These are phyloP conservation scores for Poeciliopsis infans DNA, from an alignment of 2,797 vertebrate genomes.

Conservation along the genomic window DNA sequence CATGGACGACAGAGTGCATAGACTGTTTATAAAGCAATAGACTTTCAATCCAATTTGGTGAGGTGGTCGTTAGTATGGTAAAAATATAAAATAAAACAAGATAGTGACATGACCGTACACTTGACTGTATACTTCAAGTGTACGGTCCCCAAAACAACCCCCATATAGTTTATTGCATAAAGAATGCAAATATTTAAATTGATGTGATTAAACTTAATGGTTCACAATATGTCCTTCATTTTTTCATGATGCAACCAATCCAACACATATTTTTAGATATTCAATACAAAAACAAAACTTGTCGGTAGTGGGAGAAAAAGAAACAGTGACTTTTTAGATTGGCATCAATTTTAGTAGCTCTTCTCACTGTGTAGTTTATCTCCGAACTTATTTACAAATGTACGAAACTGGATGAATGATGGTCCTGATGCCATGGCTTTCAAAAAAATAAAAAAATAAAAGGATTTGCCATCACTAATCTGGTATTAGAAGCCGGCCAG, in stretches of 20 bases:
- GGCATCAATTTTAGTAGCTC: neutral
- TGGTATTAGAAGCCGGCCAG: slow-evolving; percentile 73
- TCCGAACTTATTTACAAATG: neutral
- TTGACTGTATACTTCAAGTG: neutral
- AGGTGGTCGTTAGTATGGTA: neutral
- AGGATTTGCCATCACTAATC: slow-evolving; percentile 77
- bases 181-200: neutral
- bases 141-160: neutral
- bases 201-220: neutral
- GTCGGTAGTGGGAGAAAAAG: neutral
- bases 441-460: slow-evolving; percentile 38
- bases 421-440: slow-evolving; percentile 57
- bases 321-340: neutral
- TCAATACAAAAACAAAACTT: neutral
- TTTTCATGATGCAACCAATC: neutral
- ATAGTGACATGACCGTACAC: neutral
- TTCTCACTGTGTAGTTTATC: neutral
- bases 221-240: neutral
- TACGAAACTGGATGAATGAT: slow-evolving; percentile 51
- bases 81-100: neutral
- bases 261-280: neutral
- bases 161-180: neutral
- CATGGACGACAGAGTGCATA: neutral
- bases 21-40: neutral
- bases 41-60: neutral